Base-by-base conservation (phyloP, 1,140 invertebrate genomes). In the Diprion similis region DNA sequence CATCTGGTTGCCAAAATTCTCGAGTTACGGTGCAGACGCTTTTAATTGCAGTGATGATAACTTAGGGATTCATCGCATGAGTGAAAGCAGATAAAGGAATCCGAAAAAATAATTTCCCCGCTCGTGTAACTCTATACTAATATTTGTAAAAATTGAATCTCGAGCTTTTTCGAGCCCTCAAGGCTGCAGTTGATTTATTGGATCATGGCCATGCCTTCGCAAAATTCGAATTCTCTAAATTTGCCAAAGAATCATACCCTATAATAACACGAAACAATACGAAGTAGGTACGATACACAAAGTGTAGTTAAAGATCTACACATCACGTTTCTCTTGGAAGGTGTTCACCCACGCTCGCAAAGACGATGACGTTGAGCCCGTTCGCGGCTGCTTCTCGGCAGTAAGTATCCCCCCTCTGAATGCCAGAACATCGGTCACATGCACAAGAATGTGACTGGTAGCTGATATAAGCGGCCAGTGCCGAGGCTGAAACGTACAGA, bases 381-480 rank as follows among this genome's bases (percentile, higher is more conserved):
- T 59, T 59, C 6, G 51, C 51, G 51, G 51, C 51, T 59, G 51
- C 11, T 59, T 59, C 51, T 59, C 51, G 51, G 51, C 51, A 59
- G 51, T 13, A 37, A 59, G 51, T 13, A 37, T 37, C 24, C 51
- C 51, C 11, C 51, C 11, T 59, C 51, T 4, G 51, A 13, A 13
- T 13, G 9, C 51, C 51, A 59, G 51, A 59, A 17, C 51, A 10
- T 59, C n/a, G 11, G 51, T 17, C 51, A 59, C 51, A 59, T 37
- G 24, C 9, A 17, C 51, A 9, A 9, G 51, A 59, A 59, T 59
- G 51, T 17, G 51, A 59, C 51, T 59, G 11, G 3, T 17, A 59
- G 51, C 51, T 59, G 51, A 59, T 59, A 59, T 59, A 59, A 59
- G 51, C 51, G 51, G 51, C 51, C 9, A 59, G 51, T 59, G 51